phyloP scores from a whole-genome alignment of 2,888 invertebrate genomes.

The Mesochorus sp. region DNA sequence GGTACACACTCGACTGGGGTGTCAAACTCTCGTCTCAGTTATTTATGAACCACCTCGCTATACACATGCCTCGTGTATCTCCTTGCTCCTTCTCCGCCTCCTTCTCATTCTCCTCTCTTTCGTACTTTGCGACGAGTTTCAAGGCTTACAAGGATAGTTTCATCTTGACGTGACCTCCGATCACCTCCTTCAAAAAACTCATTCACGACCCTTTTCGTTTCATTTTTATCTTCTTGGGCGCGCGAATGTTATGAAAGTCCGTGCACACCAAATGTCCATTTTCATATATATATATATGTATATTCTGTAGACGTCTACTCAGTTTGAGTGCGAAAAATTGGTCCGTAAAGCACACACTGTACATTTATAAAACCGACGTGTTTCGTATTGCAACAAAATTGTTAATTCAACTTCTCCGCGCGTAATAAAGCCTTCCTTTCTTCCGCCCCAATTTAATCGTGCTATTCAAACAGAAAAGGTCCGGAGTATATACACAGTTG shows the following conservation, averaged over 20 bases:
- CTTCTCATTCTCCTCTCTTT: neutral
- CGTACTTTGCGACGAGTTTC: constrained; percentile 6
- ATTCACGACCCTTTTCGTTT: neutral
- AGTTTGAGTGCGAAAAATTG: neutral
- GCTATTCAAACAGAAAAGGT: neutral
- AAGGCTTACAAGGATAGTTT: constrained; percentile 34
- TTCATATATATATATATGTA: neutral
- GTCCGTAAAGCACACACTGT: neutral
- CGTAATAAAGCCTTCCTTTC: neutral
- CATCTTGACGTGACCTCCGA: constrained; percentile 30
- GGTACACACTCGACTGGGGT: constrained; percentile 51
- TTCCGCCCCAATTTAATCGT: neutral
- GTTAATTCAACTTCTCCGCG: constrained; percentile 16
- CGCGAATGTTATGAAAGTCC: no score
- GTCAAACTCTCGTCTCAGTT: constrained; percentile 64
- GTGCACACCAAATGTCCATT: neutral
- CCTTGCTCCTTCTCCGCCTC: neutral
- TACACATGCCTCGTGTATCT: neutral
- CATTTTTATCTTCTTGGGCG: constrained; percentile 25
- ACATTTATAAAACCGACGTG: constrained; percentile 12
- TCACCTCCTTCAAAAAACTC: constrained; percentile 23
- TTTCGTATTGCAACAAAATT: constrained; percentile 26
- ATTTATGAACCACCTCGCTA: constrained; percentile 54
- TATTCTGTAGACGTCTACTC: no score
- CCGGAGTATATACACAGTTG: constrained; percentile 4